These are phyloP conservation scores for Gouania willdenowi DNA, from an alignment of 2,797 vertebrate genomes.

Conservation along the genomic window DNA sequence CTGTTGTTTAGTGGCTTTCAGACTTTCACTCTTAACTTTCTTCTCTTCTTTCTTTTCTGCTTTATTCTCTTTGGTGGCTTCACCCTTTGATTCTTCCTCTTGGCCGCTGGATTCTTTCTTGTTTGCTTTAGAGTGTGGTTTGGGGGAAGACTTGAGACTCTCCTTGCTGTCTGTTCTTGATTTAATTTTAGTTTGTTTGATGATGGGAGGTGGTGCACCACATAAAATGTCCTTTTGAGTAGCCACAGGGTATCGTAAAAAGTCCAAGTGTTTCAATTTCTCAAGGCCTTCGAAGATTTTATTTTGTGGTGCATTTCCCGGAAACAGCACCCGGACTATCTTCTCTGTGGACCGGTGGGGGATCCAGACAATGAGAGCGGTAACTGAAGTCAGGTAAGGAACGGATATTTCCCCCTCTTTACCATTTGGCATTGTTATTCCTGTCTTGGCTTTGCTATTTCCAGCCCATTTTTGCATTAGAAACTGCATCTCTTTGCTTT, in stretches of 20 bases:
- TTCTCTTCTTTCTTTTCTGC: conserved; percentile 82
- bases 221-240: conserved; percentile 92
- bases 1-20: conserved; percentile 82
- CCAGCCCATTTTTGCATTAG: conserved; percentile 99
- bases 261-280: conserved; percentile 94
- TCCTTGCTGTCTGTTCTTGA: conserved; percentile 96
- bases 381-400: conserved; percentile 96
- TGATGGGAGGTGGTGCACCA: conserved; percentile 79
- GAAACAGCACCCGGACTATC: conserved; percentile 95
- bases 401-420: conserved; percentile 98
- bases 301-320: conserved; percentile 97
- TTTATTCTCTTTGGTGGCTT: conserved; percentile 85
- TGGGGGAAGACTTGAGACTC: conserved; percentile 91
- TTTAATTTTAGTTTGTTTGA: conserved; percentile 94
- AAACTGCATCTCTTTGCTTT: conserved; percentile 99
- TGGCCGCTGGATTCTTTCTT: conserved; percentile 83
- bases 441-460: conserved; percentile 98
- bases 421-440: conserved; percentile 88
- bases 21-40: conserved; percentile 80
- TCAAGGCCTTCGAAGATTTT: conserved; percentile 98
- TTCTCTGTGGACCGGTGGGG: conserved; percentile 93
- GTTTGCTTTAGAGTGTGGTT: conserved; percentile 79
- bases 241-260: conserved; percentile 90
- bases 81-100: conserved; percentile 84
- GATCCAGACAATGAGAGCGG: conserved; percentile 96